A percentile compares a stretch with the other conserved stretches of the same genome.
Evolutionary conservation across 2,888 invertebrate species (phyloP).

Genomic region (Beris morrisii): DNA sequence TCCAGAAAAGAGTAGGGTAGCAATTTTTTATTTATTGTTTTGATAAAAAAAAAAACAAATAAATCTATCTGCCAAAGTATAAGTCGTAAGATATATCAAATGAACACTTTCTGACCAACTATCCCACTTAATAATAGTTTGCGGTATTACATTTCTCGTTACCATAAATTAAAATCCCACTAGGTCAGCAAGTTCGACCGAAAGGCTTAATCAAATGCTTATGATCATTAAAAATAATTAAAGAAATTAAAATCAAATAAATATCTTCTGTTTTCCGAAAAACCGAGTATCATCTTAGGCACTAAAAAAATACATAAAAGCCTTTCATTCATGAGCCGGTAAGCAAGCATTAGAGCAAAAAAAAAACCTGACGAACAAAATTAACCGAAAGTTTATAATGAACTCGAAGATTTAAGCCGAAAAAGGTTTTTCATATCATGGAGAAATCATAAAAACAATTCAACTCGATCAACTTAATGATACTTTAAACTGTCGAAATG

Average conservation of each 20-base stretch:
- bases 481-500: constrained; percentile 29
- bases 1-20: no score
- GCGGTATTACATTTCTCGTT: no score
- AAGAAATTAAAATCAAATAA: constrained; percentile 35
- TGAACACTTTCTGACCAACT: no score
- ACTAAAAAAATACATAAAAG: neutral
- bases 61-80: no score
- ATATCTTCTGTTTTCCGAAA: constrained; percentile 13
- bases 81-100: no score
- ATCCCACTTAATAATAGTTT: no score
- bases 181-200: no score
- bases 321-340: no score
- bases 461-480: constrained; percentile 14
- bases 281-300: neutral
- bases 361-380: neutral
- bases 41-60: no score
- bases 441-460: constrained; percentile 12
- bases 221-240: constrained; percentile 32
- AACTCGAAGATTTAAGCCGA: neutral
- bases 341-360: no score
- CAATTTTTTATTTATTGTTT: no score
- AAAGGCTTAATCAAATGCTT: neutral
- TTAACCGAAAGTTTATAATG: neutral
- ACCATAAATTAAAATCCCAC: no score
- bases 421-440: neutral